Evolutionary conservation across 2,797 vertebrate species (phyloP).

Genomic region (Epinephelus awoara): DNA sequence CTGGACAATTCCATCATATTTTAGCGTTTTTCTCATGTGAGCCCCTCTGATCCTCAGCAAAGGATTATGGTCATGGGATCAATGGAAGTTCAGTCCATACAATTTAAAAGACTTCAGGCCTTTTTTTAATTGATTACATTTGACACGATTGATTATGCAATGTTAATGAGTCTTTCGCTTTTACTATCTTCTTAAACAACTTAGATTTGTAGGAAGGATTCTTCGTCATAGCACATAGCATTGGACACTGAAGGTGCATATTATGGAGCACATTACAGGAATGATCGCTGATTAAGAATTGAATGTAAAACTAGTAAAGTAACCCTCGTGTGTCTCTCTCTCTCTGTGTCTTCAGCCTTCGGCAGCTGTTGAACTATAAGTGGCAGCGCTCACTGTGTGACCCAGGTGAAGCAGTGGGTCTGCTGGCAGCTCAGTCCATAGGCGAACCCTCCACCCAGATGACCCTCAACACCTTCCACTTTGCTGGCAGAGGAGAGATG

Average conservation of each 20-base stretch:
- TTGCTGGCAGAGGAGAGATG: constrained; percentile 99
- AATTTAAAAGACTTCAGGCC: too few species aligned
- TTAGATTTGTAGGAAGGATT: too few species aligned
- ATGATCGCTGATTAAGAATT: background rate
- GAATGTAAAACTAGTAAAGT: background rate
- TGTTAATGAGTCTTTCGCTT: too few species aligned
- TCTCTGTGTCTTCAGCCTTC: constrained; percentile 82
- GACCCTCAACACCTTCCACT: constrained; percentile 99
- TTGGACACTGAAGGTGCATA: background rate
- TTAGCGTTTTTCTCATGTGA: background rate
- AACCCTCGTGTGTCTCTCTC: background rate
- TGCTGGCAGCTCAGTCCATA: constrained; percentile 97
- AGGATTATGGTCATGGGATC: too few species aligned
- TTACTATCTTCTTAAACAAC: too few species aligned
- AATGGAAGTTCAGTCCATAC: too few species aligned
- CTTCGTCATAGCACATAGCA: background rate
- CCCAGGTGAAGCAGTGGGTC: constrained; percentile 96
- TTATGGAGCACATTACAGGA: background rate
- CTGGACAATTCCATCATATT: background rate
- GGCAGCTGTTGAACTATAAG: constrained; percentile 91
- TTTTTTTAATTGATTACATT: too few species aligned
- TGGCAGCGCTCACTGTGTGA: constrained; percentile 97
- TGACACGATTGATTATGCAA: too few species aligned
- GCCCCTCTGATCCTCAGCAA: background rate
- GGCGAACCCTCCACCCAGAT: constrained; percentile 99